phyloP scores from a whole-genome alignment of 2,797 vertebrate genomes.

The Hozukius guyotensis region DNA sequence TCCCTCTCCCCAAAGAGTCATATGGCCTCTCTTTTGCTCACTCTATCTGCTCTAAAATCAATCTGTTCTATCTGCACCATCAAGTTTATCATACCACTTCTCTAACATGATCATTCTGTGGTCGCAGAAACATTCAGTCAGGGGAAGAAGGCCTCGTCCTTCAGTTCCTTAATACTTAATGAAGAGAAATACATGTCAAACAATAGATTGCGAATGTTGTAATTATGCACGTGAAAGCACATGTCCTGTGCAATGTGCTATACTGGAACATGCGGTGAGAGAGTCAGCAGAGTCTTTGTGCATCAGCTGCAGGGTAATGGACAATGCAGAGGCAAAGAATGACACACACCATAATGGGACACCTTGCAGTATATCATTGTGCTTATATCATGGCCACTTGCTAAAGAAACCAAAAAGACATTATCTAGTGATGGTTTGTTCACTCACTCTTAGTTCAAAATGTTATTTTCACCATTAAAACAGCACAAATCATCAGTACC shows the following conservation, averaged over 20 bases:
- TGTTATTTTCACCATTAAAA: background rate
- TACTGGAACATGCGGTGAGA: background rate
- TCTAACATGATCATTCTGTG: constrained; percentile 3
- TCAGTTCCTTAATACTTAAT: background rate
- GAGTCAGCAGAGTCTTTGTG: background rate
- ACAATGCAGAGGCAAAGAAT: background rate
- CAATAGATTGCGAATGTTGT: background rate
- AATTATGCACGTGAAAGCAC: background rate
- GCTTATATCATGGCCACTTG: background rate
- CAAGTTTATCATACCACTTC: constrained; percentile 6
- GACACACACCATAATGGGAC: background rate
- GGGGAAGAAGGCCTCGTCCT: background rate
- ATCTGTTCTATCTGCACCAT: constrained; percentile 7
- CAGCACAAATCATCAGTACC: background rate
- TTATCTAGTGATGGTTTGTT: background rate
- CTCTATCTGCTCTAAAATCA: constrained; percentile 13
- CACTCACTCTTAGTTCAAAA: background rate
- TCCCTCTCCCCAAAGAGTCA: background rate
- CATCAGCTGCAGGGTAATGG: background rate
- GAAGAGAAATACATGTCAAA: background rate
- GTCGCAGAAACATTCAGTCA: background rate
- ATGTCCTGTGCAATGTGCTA: background rate
- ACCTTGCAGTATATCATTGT: background rate
- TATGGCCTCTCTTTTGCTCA: background rate
- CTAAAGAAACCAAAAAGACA: background rate